phyloP scores from a whole-genome alignment of 2,888 invertebrate genomes.

The Melinaea marsaeus region DNA sequence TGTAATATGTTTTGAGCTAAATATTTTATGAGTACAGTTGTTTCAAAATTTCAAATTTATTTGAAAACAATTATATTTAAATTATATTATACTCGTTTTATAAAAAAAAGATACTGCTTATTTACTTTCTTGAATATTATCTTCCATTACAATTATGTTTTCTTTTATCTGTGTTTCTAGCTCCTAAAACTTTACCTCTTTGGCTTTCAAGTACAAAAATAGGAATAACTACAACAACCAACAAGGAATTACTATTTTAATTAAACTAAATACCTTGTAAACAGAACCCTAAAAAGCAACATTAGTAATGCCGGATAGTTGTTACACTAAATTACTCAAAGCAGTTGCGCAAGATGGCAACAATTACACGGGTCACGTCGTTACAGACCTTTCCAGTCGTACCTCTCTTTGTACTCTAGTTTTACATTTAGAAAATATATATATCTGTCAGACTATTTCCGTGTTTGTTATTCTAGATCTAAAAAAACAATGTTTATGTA shows the following conservation, averaged over 20 bases:
- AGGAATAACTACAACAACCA: neutral
- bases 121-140: too few relatives aligned
- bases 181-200: too few relatives aligned
- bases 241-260: neutral
- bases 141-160: too few relatives aligned
- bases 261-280: neutral
- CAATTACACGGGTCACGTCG: constrained; percentile 5
- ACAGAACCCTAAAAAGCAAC: neutral
- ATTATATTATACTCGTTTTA: too few relatives aligned
- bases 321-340: constrained; percentile 1
- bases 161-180: too few relatives aligned
- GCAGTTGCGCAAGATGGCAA: constrained; percentile 1
- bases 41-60: too few relatives aligned
- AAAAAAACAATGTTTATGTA: too few relatives aligned
- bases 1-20: too few relatives aligned
- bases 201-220: too few relatives aligned
- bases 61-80: too few relatives aligned
- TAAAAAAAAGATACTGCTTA: too few relatives aligned
- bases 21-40: too few relatives aligned
- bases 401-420: neutral
- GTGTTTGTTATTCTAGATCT: neutral
- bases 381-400: neutral
- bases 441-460: neutral
- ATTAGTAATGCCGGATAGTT: constrained; percentile 4
- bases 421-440: neutral